A percentile compares a stretch with the other conserved stretches of the same genome.
Evolutionary conservation across 2,888 invertebrate genomes (phyloP).

Genomic region (Hydrotaea diabolus): DNA sequence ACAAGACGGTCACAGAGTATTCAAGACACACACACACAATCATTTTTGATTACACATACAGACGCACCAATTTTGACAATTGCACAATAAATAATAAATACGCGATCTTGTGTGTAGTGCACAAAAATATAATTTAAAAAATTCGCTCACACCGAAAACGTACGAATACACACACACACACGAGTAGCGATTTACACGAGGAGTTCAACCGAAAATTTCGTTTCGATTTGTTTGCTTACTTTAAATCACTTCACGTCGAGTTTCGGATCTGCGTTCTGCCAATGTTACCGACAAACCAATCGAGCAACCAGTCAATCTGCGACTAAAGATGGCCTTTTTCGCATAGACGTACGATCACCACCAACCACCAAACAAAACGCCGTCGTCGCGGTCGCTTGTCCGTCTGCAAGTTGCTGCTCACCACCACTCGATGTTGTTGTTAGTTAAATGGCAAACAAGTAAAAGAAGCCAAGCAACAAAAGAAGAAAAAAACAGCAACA

Average conservation of each 20-base stretch:
- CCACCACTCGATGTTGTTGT: not conserved
- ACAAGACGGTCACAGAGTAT: not conserved
- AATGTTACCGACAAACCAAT: conserved; percentile 33
- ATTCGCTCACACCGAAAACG: conserved; percentile 6
- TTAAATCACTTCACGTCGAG: conserved; percentile 21
- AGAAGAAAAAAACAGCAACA: not conserved
- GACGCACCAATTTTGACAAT: not conserved
- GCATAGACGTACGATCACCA: conserved; percentile 19
- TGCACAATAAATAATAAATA: conserved; percentile 9
- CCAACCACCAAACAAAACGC: not conserved
- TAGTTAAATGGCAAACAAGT: conserved; percentile 38
- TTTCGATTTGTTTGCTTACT: conserved; percentile 20
- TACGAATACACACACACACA: not conserved
- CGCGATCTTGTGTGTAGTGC: not conserved
- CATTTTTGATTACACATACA: not conserved
- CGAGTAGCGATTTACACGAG: not conserved
- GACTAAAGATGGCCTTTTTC: conserved; percentile 38
- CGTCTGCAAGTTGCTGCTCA: conserved; percentile 3
- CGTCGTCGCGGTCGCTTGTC: not conserved
- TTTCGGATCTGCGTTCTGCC: conserved; percentile 31
- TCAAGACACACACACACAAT: not conserved
- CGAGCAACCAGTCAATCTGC: conserved; percentile 30
- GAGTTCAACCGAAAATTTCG: conserved; percentile 4
- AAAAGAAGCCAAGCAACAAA: conserved; percentile 9
- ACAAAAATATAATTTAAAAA: not conserved